phyloP scores from a whole-genome alignment of 1,140 invertebrate genomes.

The Dufourea novaeangliae region DNA sequence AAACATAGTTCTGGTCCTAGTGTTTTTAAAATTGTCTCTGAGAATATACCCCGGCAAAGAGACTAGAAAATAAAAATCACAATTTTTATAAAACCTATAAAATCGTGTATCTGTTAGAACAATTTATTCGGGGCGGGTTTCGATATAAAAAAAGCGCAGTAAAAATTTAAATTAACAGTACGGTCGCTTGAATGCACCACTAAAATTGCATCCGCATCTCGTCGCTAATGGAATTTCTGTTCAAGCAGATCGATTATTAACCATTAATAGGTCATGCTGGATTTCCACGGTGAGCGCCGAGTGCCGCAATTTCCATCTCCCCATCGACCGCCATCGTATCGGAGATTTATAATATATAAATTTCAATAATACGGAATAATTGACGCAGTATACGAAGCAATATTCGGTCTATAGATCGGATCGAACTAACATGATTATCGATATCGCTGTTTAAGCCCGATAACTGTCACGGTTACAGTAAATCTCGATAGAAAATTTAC shows the following conservation, averaged over 20 bases:
- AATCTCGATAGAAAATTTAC: background rate
- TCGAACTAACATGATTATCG: background rate
- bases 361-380: background rate
- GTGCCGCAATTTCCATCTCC: conserved; percentile 4
- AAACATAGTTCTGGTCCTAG: too few relatives aligned
- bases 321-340: background rate
- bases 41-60: too few relatives aligned
- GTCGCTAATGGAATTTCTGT: conserved; percentile 39
- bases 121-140: background rate
- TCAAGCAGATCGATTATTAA: conserved; percentile 43
- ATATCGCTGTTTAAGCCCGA: background rate
- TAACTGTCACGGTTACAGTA: background rate
- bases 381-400: background rate
- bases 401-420: background rate
- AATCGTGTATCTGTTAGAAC: background rate
- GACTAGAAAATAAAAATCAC: too few relatives aligned
- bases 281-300: background rate
- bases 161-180: conserved; percentile 31
- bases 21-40: too few relatives aligned
- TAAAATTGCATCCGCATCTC: conserved; percentile 27
- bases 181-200: background rate
- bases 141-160: background rate
- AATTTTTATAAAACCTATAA: too few relatives aligned
- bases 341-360: background rate
- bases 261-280: conserved; percentile 35